Percentiles rank a stretch among this genome's conserved stretches.
Conservation (phyloP, 37 sponge, comb jelly and placozoan species). For the Oscarella lobularis region DNA sequence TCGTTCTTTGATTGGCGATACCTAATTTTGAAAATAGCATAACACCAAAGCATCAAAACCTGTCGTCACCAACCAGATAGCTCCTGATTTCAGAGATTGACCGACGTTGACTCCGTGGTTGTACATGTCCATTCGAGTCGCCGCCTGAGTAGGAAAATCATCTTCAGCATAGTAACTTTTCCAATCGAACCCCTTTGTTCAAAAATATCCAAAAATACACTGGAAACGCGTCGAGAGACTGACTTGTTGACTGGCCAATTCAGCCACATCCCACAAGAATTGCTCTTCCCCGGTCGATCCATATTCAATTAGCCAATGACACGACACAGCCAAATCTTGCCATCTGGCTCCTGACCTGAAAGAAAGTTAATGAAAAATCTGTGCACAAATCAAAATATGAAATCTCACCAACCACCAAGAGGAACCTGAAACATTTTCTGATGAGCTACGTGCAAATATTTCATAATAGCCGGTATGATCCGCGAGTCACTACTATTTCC, state of each 20-base stretch:
- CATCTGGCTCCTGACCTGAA: conserved; percentile 42
- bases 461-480: conserved; percentile 42
- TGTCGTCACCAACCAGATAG: conserved; percentile 51
- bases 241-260: conserved; percentile 42
- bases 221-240: no score
- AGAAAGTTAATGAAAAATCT: no score
- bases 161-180: conserved; percentile 24
- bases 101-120: conserved; percentile 72
- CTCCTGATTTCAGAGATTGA: conserved; percentile 53
- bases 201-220: no score
- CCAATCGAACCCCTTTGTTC: conserved; percentile 68
- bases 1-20: conserved; percentile 50
- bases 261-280: conserved; percentile 63
- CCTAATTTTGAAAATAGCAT: no score
- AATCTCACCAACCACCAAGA: conserved; percentile 22
- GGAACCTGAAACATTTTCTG: conserved; percentile 29
- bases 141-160: conserved; percentile 36
- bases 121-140: conserved; percentile 8
- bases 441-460: conserved; percentile 30
- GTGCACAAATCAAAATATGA: no score
- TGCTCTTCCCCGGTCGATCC: conserved; percentile 42
- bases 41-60: no score
- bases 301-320: conserved; percentile 54
- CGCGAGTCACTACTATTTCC: conserved; percentile 25
- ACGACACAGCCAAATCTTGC: conserved; percentile 48